Evolutionary conservation across 35 echinoderm and acorn worm genomes (phyloP).

Genomic region (Acanthaster planci): DNA sequence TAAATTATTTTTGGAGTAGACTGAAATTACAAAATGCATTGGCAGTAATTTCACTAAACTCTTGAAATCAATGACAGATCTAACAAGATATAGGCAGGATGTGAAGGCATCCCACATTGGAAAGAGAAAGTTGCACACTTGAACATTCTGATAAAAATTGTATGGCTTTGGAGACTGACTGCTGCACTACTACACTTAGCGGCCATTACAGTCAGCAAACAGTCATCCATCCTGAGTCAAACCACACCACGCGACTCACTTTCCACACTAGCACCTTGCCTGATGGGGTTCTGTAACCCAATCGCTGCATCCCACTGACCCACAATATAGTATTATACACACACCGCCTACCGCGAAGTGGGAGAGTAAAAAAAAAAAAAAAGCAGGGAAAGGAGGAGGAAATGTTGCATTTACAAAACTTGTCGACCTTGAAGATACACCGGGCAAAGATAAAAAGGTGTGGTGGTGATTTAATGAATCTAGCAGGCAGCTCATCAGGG

Average conservation of each 20-base stretch:
- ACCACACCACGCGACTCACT: slow-evolving; percentile 7
- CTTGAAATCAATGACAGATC: too few species aligned
- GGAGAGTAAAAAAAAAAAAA: not conserved
- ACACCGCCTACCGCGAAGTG: not conserved
- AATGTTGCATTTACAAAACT: not conserved
- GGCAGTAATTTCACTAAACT: too few species aligned
- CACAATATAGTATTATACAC: not conserved
- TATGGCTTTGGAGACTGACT: too few species aligned
- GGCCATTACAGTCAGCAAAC: not conserved
- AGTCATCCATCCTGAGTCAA: slow-evolving; percentile 25
- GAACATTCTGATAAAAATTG: too few species aligned
- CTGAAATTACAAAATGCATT: too few species aligned
- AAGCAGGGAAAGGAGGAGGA: not conserved
- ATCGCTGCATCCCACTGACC: slow-evolving; percentile 12
- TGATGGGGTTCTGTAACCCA: slow-evolving; percentile 21
- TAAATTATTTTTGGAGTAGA: too few species aligned
- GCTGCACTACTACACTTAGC: too few species aligned
- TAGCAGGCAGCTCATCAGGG: not conserved
- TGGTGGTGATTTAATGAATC: slow-evolving; percentile 29
- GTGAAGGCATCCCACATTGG: too few species aligned
- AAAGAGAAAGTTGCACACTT: too few species aligned
- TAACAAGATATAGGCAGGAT: too few species aligned
- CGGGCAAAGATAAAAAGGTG: not conserved
- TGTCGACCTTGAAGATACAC: slow-evolving; percentile 1
- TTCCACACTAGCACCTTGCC: slow-evolving; percentile 28